Base-by-base conservation (phyloP, 2,113 vertebrate genomes). In the Pseudopipra pipra region DNA sequence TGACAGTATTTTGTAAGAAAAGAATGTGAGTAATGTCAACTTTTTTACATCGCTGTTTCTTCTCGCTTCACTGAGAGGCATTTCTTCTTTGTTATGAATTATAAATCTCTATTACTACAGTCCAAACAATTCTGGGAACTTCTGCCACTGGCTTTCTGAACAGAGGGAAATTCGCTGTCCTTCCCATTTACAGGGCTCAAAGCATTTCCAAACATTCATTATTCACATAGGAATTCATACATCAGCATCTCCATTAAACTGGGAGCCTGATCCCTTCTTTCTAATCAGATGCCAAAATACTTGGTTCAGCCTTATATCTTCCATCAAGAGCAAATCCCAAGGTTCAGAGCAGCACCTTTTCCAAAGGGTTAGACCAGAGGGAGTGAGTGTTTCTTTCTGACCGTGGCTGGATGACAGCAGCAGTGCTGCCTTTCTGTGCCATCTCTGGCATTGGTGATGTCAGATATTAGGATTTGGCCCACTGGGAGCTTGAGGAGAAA, bases 101-200 rank as follows among this genome's bases (percentile, higher is more conserved):
- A 78, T 94, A 67, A 93, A 90, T 88, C 84, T 72, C 83, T 72
- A 7, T 86, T 83, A 77, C 75, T 85, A 4, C 59, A 46, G 55
- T 71, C 82, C 87, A 90, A 86, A 95, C 95, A 86, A 33, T 96
- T 94, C 93, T 86, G 88, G 88, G 93, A 95, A 94, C 65, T 93
- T 43, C 75, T 61, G 93, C 88, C 72, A 28, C 65, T 52, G 87
- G 28, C 75, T 93, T 85, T 51, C 75, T 84, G 79, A 90, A 25
- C 59, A 12, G 75, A 61, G 88, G 66, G 51, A 90, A 90, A 87
- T 12, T 51, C 44, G 3, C 79, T 37, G 75, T n/a, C 90, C 85
- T 90, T 37, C 7, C 43, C 61, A 28, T 80, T 75, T 35, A 2
- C 58, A 74, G 67, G 11, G n/a, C 90, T 92, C 87, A 14, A 14